Evolutionary conservation across 1,140 invertebrate genomes (phyloP).

Genomic region (Drosophila truncata): DNA sequence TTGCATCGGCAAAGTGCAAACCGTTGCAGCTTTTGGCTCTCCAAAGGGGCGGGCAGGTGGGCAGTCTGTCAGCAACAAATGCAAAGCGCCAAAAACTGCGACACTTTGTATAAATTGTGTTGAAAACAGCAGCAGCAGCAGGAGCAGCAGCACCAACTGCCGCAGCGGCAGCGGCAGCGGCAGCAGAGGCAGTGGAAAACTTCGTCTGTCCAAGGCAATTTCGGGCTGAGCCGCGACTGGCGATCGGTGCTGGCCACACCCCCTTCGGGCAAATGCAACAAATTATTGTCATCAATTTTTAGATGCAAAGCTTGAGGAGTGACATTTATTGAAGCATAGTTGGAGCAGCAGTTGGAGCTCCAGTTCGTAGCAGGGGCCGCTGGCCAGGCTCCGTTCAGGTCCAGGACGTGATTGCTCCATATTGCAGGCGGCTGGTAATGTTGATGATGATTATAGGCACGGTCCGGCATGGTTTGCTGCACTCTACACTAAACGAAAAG

Average conservation of each 20-base stretch:
- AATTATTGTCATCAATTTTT: conserved; percentile 84
- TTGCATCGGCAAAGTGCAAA: conserved; percentile 72
- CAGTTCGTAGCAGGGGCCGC: conserved; percentile 34
- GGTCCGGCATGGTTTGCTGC: conserved; percentile 23
- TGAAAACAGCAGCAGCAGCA: conserved; percentile 70
- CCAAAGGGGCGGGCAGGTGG: conserved; percentile 21
- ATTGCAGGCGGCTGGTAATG: conserved; percentile 66
- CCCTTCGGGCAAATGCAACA: conserved; percentile 77
- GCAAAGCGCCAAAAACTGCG: conserved; percentile 82
- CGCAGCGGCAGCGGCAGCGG: conserved; percentile 12
- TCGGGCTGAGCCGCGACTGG: conserved; percentile 29
- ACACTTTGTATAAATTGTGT: conserved; percentile 83
- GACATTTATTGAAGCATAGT: conserved; percentile 81
- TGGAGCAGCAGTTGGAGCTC: conserved; percentile 28
- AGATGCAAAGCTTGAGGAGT: conserved; percentile 82
- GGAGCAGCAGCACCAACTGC: background rate
- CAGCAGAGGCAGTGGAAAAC: conserved; percentile 51
- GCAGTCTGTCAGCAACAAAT: conserved; percentile 78
- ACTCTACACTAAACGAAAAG: conserved; percentile 7
- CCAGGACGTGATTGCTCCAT: conserved; percentile 74
- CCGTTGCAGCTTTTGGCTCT: conserved; percentile 44
- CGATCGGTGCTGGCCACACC: conserved; percentile 63
- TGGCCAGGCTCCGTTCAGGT: conserved; percentile 46
- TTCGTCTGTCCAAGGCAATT: conserved; percentile 74
- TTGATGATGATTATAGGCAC: conserved; percentile 74